These are phyloP conservation scores for Ginglymostoma cirratum DNA, from an alignment of 2,113 vertebrate species.

Conservation along the genomic window DNA sequence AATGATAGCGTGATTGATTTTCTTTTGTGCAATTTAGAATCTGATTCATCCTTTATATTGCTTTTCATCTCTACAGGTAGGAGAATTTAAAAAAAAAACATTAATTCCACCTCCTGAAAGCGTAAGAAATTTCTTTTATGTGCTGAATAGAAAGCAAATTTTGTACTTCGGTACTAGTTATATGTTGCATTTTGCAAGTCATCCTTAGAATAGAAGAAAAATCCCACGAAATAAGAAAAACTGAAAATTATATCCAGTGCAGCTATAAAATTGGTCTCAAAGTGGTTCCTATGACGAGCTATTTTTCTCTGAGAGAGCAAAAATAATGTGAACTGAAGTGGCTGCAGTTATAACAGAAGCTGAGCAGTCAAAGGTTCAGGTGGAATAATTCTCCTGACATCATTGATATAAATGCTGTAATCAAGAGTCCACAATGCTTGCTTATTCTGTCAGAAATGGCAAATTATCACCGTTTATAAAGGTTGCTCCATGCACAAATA, in stretches of 20 bases:
- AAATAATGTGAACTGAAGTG: not conserved
- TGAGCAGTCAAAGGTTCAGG: not conserved
- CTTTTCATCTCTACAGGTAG: too few relatives aligned
- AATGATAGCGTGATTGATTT: too few relatives aligned
- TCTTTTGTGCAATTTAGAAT: too few relatives aligned
- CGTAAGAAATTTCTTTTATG: too few relatives aligned
- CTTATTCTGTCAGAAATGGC: not conserved
- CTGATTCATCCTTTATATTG: too few relatives aligned
- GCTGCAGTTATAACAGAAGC: not conserved
- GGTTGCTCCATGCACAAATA: not conserved
- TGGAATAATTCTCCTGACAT: slow-evolving; percentile 15
- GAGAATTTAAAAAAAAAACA: too few relatives aligned
- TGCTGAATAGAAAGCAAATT: not conserved
- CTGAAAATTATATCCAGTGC: not conserved
- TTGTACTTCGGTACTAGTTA: too few relatives aligned
- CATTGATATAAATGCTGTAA: not conserved
- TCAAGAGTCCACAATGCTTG: not conserved
- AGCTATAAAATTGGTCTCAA: not conserved
- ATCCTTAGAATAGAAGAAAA: not conserved
- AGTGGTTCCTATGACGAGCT: not conserved
- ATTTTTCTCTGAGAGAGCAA: not conserved
- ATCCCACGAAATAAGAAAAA: not conserved
- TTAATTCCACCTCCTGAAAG: too few relatives aligned
- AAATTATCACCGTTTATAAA: not conserved
- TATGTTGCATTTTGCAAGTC: not conserved